Conservation (phyloP, 2,797 vertebrate genomes). For the Mus caroli region DNA sequence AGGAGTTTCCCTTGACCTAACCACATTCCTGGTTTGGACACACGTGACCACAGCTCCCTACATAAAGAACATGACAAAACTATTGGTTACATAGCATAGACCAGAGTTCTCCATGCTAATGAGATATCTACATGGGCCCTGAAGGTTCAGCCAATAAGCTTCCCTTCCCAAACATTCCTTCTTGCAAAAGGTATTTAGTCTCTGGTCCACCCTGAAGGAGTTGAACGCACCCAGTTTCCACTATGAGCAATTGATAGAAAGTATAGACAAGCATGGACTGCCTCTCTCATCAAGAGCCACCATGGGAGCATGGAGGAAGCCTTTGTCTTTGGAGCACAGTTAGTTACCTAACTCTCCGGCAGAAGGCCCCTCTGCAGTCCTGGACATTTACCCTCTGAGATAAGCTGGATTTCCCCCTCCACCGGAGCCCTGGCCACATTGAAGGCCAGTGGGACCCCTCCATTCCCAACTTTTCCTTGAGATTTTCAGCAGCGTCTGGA, state of each 20-base stretch:
- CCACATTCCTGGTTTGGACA: too few relatives aligned
- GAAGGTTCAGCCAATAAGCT: too few relatives aligned
- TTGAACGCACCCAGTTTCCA: background rate
- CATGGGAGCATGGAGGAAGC: background rate
- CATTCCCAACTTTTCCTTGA: background rate
- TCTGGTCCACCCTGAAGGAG: too few relatives aligned
- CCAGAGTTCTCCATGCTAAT: too few relatives aligned
- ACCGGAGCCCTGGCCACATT: background rate
- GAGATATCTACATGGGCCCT: too few relatives aligned
- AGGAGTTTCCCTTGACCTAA: too few relatives aligned
- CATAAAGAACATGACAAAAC: too few relatives aligned
- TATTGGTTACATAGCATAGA: too few relatives aligned
- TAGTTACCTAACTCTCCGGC: background rate
- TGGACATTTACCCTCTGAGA: background rate
- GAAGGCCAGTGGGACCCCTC: background rate
- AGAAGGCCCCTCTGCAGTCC: background rate
- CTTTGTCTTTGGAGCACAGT: background rate
- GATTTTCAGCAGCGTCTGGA: background rate
- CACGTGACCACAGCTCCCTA: too few relatives aligned
- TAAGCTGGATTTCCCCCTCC: background rate
- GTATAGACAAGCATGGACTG: background rate
- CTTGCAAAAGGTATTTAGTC: too few relatives aligned
- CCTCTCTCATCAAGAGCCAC: background rate
- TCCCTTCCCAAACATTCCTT: too few relatives aligned
- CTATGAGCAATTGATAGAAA: background rate